These are phyloP conservation scores for Petrolisthes cinctipes DNA, from an alignment of 2,888 invertebrate species.

Conservation along the genomic window DNA sequence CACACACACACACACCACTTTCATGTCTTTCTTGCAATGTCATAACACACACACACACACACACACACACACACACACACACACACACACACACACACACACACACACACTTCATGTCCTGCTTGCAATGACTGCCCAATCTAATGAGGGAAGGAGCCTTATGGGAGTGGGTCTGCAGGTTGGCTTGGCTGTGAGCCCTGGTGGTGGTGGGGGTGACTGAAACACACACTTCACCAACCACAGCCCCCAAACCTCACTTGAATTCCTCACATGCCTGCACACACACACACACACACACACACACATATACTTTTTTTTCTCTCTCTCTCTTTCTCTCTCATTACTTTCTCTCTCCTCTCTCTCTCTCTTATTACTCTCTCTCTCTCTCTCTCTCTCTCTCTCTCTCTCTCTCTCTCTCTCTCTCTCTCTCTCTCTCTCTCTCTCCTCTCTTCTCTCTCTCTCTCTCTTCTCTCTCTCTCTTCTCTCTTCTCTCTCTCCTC, in stretches of 20 bases:
- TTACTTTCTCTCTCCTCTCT: too few relatives aligned
- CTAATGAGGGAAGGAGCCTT: too few relatives aligned
- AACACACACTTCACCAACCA: not conserved
- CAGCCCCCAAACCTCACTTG: not conserved
- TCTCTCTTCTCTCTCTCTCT: not conserved
- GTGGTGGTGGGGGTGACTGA: not conserved
- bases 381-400: not conserved
- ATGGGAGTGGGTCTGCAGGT: too few relatives aligned
- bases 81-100: not conserved
- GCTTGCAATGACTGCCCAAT: too few relatives aligned
- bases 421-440: not conserved
- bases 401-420: not conserved
- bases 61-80: not conserved
- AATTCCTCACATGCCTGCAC: not conserved
- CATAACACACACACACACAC: not conserved
- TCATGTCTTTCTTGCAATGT: not conserved
- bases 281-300: constrained; percentile 22
- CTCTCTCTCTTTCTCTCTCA: not conserved
- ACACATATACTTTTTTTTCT: constrained; percentile 16
- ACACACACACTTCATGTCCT: not conserved
- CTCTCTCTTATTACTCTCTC: not conserved
- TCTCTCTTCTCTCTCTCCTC: not conserved
- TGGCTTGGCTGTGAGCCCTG: not conserved
- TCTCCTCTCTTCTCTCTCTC: not conserved
- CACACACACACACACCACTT: not conserved